Percentiles rank a stretch among this genome's conserved stretches.
phyloP scores from a whole-genome alignment of 2,797 vertebrate genomes.

The Molossus alvarezi region DNA sequence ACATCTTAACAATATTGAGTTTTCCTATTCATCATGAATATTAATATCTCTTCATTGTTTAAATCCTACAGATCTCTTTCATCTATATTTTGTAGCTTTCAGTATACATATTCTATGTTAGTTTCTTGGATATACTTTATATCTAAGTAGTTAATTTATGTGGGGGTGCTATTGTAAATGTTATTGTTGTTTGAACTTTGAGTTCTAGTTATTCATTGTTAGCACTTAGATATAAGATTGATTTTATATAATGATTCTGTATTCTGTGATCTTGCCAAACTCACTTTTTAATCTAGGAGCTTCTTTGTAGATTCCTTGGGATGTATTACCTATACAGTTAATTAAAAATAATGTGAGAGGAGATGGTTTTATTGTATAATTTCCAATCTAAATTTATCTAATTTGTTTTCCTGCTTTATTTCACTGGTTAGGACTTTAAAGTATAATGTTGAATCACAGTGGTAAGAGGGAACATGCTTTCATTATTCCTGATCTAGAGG shows the following conservation, averaged over 20 bases:
- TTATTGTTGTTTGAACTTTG: background rate
- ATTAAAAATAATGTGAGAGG: background rate
- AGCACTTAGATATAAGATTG: background rate
- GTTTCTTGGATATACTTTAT: background rate
- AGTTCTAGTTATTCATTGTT: constrained; percentile 11
- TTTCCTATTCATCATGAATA: background rate
- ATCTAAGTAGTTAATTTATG: background rate
- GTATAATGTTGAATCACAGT: background rate
- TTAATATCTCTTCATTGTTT: background rate
- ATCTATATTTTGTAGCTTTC: background rate
- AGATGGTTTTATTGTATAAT: background rate
- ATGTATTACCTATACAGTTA: background rate
- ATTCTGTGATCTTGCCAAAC: background rate
- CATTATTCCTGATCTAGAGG: background rate
- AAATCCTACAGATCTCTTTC: background rate
- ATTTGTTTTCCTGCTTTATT: background rate
- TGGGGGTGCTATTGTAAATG: background rate
- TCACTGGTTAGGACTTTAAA: background rate
- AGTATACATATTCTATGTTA: background rate
- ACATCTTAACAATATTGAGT: background rate
- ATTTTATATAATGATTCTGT: background rate
- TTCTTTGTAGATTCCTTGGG: background rate
- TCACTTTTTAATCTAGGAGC: background rate
- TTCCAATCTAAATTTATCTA: background rate
- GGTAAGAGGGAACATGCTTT: background rate